Evolutionary conservation across 2,888 invertebrate genomes (phyloP), one percentile per base, ranked within the genome.

Genomic region (Agrochola lychnidis): DNA sequence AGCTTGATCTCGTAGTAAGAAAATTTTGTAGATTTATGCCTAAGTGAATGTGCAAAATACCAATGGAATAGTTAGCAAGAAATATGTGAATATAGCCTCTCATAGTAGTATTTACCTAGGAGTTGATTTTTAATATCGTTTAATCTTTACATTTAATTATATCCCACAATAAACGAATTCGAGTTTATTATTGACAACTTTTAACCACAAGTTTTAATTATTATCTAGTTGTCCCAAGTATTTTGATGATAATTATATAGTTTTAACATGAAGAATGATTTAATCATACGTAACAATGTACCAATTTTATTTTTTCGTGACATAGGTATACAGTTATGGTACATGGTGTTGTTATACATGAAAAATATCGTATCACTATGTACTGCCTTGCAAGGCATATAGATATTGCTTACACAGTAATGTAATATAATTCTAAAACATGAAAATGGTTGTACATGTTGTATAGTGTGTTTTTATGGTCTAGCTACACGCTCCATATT

Each of bases 1-100:
- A 83, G 40, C 61, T 70, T 67, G 79, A 83, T 81, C 79, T 81
- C 81, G 57, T 71, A 68, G 45, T 64, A 83, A 48, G 48, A 59
- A n/a, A 6, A 4, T 40, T 14, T 30, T n/a, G 36, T 81, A 67
- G n/a, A 30, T 64, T 57, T 61, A 81, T 45, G n/a, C 30, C 22
- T 56, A 66, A 57, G 40, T 57, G 48, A 51, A 42, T 74, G 53
- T 81, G 48, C 45, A 53, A 81, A 64, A 53, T 16, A 66, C 25
- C 14, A 22, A 36, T 40, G 56, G 45, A 22, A 48, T 67, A 62
- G 19, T 53, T 80, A 25, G 25, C n/a, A 42, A 73, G 12, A 7
- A 48, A 62, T 53, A 36, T 36, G 62, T 19, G 61, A 74, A 61
- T 78, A 51, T 68, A 69, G 19, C n/a, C 42, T 59, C 42, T 45